Percentiles rank a stretch among this genome's conserved stretches.
Evolutionary conservation across 2,888 invertebrate genomes (phyloP).

Genomic region (Mamestra brassicae): DNA sequence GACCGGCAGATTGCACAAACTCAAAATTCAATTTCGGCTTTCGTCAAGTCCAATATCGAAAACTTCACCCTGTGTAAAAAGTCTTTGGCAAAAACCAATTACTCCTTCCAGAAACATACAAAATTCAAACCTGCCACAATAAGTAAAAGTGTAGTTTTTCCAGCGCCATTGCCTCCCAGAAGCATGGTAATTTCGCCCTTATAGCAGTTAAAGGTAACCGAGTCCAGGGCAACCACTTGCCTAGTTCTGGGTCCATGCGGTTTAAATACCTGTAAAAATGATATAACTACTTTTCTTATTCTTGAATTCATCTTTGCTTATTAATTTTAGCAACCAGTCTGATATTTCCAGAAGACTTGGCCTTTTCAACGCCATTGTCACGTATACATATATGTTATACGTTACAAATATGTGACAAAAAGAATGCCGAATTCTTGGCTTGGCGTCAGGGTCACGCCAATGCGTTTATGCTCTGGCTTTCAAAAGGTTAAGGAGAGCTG

Average conservation of each 20-base stretch:
- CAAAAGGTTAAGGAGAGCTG: too few relatives aligned
- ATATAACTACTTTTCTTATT: slow-evolving; percentile 61
- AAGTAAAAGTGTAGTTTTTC: slow-evolving; percentile 93
- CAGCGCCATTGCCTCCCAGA: slow-evolving; percentile 95
- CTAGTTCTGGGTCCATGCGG: not conserved
- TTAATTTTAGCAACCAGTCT: not conserved
- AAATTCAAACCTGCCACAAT: slow-evolving; percentile 81
- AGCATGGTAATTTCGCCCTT: slow-evolving; percentile 87
- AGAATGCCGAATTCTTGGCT: too few relatives aligned
- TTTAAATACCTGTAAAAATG: slow-evolving; percentile 35
- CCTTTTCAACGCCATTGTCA: too few relatives aligned
- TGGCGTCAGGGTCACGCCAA: too few relatives aligned
- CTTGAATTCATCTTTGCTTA: slow-evolving; percentile 43
- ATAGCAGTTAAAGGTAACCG: slow-evolving; percentile 46
- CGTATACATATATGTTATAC: too few relatives aligned
- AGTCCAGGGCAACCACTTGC: slow-evolving; percentile 32
- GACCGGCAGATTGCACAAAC: too few relatives aligned
- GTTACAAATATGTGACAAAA: too few relatives aligned
- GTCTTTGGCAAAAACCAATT: not conserved
- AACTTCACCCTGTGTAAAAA: too few relatives aligned
- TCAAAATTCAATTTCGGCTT: too few relatives aligned
- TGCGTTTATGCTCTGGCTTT: too few relatives aligned
- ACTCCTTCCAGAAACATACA: not conserved
- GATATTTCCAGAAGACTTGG: too few relatives aligned
- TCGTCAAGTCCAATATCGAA: too few relatives aligned